Base-by-base conservation (phyloP, 2,888 invertebrate genomes). In the Dilophus febrilis region DNA sequence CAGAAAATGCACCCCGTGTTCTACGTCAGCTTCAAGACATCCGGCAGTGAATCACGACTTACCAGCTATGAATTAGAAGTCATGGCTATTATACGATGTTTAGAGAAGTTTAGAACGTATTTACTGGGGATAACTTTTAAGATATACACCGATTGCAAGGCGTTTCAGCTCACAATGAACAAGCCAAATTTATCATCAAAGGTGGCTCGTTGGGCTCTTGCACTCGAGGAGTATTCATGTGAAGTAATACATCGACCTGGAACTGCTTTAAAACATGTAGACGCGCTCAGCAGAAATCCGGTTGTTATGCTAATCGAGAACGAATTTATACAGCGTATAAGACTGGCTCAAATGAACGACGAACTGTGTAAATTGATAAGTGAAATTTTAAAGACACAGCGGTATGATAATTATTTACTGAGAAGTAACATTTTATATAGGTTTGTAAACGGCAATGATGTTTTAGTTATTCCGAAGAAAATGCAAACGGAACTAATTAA, bases 141-240 rank as follows among this genome's bases (percentile, higher is more conserved):
- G 33, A 45, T 49, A 31, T 39, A 46, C 6, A 51, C 35, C 2
- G 56, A 55, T 40, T 57, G 54, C 40, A 44, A 49, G 3, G 53
- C 53, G 1, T 47, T 55, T 3, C 38, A 49, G 2, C 59, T 2
- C 28, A 55, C 3, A 57, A 58, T 13, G 53, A 57, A 40, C 54
- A 56, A 40, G 49, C 49, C 8, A 45, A 58, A 39, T 49, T 50
- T 42, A 32, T 42, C 34, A 27, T 50, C 35, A 42, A 49, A 41
- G 43, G 43, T 41, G 44, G 51, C 35, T 37, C 38, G 47, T 18
- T 52, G 38, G 56, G 54, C 47, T 49, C 43, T 44, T 45, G 50
- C 42, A 10, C 35, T 48, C 11, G 40, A 46, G 30, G 46, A 46
- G 17, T 46, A 38, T 28, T 34, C 46, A 4, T 49, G 41, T 30